phyloP scores from a whole-genome alignment of 2,888 invertebrate species.

The Alitta virens region DNA sequence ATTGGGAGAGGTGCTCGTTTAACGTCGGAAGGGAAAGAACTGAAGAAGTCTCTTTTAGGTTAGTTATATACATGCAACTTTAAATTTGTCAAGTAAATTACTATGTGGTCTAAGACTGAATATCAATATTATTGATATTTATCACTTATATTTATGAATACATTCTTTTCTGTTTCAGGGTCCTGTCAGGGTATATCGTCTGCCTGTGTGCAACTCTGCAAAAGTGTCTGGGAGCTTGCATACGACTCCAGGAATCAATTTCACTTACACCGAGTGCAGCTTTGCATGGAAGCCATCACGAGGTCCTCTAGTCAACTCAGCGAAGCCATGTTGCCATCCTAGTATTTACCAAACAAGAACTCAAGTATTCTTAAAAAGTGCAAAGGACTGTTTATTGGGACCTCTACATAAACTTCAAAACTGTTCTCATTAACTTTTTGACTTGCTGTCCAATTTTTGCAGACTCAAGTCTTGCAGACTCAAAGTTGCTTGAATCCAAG shows the following conservation, averaged over 20 bases:
- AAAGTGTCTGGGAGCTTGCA: conserved; percentile 44
- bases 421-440: no score
- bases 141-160: neutral
- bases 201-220: conserved; percentile 50
- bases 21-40: conserved; percentile 39
- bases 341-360: no score
- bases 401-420: no score
- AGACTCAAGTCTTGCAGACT: no score
- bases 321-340: conserved; percentile 29
- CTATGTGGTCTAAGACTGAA: neutral
- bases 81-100: neutral
- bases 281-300: conserved; percentile 38
- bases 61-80: conserved; percentile 10
- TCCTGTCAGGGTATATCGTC: conserved; percentile 54
- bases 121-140: neutral
- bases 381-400: no score
- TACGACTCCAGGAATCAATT: conserved; percentile 36
- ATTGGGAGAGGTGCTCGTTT: conserved; percentile 46
- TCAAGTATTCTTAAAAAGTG: no score
- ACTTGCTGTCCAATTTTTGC: no score
- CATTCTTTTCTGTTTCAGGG: conserved; percentile 31
- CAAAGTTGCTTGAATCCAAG: no score
- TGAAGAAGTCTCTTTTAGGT: conserved; percentile 48
- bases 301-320: conserved; percentile 34
- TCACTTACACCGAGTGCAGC: conserved; percentile 33